Percentiles rank a stretch among this genome's conserved stretches.
Conservation (phyloP, 2,888 invertebrate genomes). For the Scelioninae gen. 1 region DNA sequence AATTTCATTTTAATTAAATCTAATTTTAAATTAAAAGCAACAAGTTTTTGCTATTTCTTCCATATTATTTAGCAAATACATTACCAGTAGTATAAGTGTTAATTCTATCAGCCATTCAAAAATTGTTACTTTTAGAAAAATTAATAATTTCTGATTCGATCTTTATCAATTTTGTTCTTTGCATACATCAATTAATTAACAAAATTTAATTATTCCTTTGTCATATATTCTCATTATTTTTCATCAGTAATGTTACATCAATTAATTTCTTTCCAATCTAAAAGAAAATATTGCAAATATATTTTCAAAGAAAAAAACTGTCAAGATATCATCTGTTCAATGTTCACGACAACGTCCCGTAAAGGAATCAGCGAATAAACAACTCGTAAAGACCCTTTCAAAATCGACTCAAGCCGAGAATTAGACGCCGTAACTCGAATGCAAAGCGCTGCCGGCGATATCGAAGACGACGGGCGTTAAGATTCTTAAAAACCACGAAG, state of each 20-base stretch:
- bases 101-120: too few species aligned
- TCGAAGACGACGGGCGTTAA: constrained; percentile 78
- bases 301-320: background rate
- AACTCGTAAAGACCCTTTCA: constrained; percentile 68
- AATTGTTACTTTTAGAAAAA: too few species aligned
- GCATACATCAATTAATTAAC: too few species aligned
- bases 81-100: too few species aligned
- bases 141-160: too few species aligned
- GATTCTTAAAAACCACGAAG: constrained; percentile 80
- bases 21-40: too few species aligned
- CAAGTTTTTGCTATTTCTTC: too few species aligned
- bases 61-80: too few species aligned
- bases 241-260: background rate
- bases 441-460: constrained; percentile 77
- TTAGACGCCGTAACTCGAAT: constrained; percentile 77
- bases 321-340: background rate
- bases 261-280: background rate
- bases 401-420: constrained; percentile 72
- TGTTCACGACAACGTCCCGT: constrained; percentile 36
- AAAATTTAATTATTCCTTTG: too few species aligned
- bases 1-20: too few species aligned
- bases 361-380: constrained; percentile 59
- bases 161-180: too few species aligned
- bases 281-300: background rate
- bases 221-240: too few species aligned